Base-by-base conservation (phyloP, 1,140 invertebrate species). In the Aethina tumida region DNA sequence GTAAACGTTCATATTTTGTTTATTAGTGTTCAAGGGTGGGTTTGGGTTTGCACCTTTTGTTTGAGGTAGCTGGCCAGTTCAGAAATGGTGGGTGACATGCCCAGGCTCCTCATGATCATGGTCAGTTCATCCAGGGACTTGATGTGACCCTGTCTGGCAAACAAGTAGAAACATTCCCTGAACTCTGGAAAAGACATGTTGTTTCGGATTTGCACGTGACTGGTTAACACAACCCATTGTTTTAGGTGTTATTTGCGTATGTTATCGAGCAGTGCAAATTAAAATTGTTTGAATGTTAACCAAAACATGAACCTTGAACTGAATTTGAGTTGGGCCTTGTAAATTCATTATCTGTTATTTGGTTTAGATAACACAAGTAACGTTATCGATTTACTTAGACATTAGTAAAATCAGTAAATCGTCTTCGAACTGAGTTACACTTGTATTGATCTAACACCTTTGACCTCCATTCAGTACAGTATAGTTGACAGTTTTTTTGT, bases 141-240 rank as follows among this genome's bases (percentile, higher is more conserved):
- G 32, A 96, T 93, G 54, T 86, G 77, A 1, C 89, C 89, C 48
- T 78, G 84, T 36, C 84, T 67, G 4, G 90, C 89, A 65, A 94
- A 94, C 24, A 96, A 68, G 56, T 89, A 90, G 65, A 95, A 96
- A 57, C 90, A 95, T 68, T 94, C 90, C 48, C 88, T 77, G 59
- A 93, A 96, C 64, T 94, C 90, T 95, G 64, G 75, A 69, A 56
- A 51, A 40, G 21, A 39, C 7, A 35, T 36, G n/a, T 39, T 26
- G 9, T 15, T 45, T 45, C 8, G 9, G 41, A 13, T 39, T 19
- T 35, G 16, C 10, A n/a, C 32, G n/a, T 14, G 24, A 35, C 5
- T 22, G 16, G 30, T 18, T 32, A 32, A 13, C n/a, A n/a, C n/a
- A n/a, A n/a, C n/a, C n/a, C n/a, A n/a, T n/a, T n/a, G n/a, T n/a